These are phyloP conservation scores for Madoqua kirkii DNA, from an alignment of 2,113 vertebrate genomes.

Conservation along the genomic window DNA sequence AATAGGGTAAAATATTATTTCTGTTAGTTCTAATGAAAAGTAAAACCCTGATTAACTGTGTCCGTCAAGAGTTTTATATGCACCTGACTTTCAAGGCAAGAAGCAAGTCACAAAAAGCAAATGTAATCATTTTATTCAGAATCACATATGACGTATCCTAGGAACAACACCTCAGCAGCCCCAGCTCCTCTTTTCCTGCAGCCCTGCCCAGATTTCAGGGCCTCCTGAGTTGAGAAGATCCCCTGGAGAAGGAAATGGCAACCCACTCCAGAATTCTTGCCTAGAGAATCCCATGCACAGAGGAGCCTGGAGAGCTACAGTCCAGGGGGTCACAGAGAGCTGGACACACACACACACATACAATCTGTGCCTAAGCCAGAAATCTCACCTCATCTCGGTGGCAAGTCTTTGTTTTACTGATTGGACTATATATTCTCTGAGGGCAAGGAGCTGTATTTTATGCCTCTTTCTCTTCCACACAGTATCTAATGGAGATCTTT, in stretches of 20 bases:
- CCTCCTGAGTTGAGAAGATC: background rate
- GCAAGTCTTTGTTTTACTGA: background rate
- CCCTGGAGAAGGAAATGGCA: background rate
- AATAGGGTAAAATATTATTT: background rate
- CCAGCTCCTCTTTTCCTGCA: background rate
- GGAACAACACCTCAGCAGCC: background rate
- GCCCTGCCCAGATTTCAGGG: background rate
- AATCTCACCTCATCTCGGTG: rapidly evolving
- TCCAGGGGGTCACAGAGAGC: background rate
- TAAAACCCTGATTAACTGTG: background rate
- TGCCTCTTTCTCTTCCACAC: background rate
- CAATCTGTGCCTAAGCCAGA: background rate
- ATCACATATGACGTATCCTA: rapidly evolving
- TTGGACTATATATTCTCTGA: background rate
- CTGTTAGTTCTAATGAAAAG: background rate
- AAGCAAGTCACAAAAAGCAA: background rate
- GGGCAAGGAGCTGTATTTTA: background rate
- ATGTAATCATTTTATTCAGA: background rate
- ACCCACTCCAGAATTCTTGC: background rate
- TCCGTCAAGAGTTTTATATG: background rate
- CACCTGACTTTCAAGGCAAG: background rate
- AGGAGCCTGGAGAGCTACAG: background rate
- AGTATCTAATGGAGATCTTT: background rate
- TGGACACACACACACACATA: background rate
- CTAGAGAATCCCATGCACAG: background rate